Conservation (phyloP, 1,140 invertebrate species). For the Euura lappo region DNA sequence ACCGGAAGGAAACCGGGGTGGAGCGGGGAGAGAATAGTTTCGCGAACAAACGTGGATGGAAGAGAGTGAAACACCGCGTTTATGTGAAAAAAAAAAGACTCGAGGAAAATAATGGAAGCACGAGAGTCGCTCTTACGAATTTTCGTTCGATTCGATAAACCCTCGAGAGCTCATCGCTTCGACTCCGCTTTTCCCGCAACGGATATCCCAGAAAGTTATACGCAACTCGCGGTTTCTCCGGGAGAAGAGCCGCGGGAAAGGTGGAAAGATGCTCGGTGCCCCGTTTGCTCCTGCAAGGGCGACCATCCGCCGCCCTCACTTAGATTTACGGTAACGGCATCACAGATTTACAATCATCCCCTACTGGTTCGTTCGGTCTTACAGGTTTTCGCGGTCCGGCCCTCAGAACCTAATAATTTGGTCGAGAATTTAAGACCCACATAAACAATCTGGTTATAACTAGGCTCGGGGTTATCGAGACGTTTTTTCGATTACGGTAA, state of each 20-base stretch:
- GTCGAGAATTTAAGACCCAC: slow-evolving; percentile 5
- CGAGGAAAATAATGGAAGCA: neutral
- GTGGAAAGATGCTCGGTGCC: too few species aligned
- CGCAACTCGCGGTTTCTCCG: too few species aligned
- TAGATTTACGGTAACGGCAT: slow-evolving; percentile 4
- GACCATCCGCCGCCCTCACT: neutral
- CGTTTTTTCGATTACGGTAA: too few species aligned
- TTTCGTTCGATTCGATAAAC: neutral
- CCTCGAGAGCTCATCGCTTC: neutral
- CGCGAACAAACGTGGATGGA: neutral
- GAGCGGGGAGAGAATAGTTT: neutral
- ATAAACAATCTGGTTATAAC: slow-evolving; percentile 7
- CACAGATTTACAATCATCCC: slow-evolving; percentile 5
- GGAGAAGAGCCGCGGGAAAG: too few species aligned
- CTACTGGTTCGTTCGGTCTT: neutral
- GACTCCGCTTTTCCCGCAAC: neutral
- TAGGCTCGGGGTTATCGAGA: neutral
- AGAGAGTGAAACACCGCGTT: neutral
- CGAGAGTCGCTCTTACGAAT: neutral
- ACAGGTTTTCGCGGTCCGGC: slow-evolving; percentile 4
- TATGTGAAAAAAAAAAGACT: neutral
- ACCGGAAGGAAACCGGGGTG: neutral
- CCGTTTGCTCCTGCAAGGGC: neutral
- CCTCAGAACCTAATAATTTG: neutral
- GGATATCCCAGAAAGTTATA: too few species aligned